phyloP scores from a whole-genome alignment of 2,113 vertebrate species.

The Tauraco erythrolophus region DNA sequence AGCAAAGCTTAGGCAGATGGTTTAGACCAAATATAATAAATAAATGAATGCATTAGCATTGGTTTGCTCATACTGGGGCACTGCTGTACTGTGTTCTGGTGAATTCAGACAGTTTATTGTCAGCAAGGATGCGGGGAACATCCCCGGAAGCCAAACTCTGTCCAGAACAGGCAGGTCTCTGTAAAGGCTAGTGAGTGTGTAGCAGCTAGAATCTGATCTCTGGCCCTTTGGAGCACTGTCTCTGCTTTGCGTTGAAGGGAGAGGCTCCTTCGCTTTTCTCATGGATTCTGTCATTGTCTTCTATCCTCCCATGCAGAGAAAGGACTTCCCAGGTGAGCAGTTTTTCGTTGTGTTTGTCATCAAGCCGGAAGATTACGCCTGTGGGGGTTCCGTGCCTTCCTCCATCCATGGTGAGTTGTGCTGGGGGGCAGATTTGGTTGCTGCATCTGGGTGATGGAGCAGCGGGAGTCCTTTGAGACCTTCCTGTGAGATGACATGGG shows the following conservation, averaged over 20 bases:
- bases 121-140: neutral
- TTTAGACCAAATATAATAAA: neutral
- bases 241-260: neutral
- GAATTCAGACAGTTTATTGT: neutral
- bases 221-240: neutral
- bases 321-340: slow-evolving; percentile 78
- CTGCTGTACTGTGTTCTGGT: neutral
- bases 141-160: neutral
- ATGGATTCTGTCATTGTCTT: neutral
- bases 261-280: neutral
- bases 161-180: neutral
- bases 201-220: neutral
- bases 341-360: slow-evolving; percentile 85
- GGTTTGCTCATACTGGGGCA: neutral
- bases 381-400: slow-evolving; percentile 79
- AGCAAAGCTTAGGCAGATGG: neutral
- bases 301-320: slow-evolving; percentile 70
- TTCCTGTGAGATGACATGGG: neutral
- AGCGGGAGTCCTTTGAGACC: neutral
- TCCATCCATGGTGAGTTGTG: slow-evolving; percentile 72
- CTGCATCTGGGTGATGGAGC: neutral
- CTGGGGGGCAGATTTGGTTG: neutral
- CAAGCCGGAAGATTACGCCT: slow-evolving; percentile 84
- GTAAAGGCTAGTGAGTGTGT: neutral
- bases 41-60: neutral